Base-by-base conservation (phyloP, 2,113 vertebrate genomes). In the Scophthalmus maximus region DNA sequence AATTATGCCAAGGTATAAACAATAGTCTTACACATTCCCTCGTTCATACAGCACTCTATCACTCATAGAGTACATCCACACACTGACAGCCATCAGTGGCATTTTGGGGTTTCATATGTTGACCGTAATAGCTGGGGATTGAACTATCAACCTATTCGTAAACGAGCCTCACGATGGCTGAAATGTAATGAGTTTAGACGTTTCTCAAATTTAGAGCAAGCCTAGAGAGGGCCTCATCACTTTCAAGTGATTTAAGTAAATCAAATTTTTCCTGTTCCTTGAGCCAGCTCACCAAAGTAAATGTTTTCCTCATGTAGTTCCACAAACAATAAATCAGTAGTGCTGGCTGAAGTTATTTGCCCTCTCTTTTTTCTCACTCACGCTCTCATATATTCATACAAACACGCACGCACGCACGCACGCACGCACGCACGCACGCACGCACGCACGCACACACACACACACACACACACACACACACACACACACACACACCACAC, bases 311-410 rank as follows among this genome's bases (percentile, higher is more conserved):
- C 29, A 9, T 79, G 9, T 67, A 34, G 77, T 76, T 85, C 75
- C 60, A 80, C 77, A 73, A 85, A 87, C 83, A 81, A 81, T 92
- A 86, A 81, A 90, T 93, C 74, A 88, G 0, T 63, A 58, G 65
- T 18, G 85, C 68, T 53, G 74, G 50, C 57, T 90, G 83, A 87
- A 82, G 23, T 72, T 77, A 74, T 87, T 69, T 57, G 47, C 73
- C 79, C 72, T 83, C 81, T 81, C 57, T 32, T 81, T 79, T 73
- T 64, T 30, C 65, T 57, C 58, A 67, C 62, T 42, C 68, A 50
- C 15, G 5, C 50, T 47, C 68, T 71, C 52, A 61, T 70, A 85
- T 77, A 77, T 66, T 56, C 57, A 44, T 52, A 47, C 68, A 47
- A 20, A 20, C 53, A 78, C 29, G 32, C 44, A 55, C 67, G 67